A percentile compares a stretch with the other conserved stretches of the same genome.
phyloP scores from a whole-genome alignment of 2,797 vertebrate species.

The Oryzias dopingdopingensis region DNA sequence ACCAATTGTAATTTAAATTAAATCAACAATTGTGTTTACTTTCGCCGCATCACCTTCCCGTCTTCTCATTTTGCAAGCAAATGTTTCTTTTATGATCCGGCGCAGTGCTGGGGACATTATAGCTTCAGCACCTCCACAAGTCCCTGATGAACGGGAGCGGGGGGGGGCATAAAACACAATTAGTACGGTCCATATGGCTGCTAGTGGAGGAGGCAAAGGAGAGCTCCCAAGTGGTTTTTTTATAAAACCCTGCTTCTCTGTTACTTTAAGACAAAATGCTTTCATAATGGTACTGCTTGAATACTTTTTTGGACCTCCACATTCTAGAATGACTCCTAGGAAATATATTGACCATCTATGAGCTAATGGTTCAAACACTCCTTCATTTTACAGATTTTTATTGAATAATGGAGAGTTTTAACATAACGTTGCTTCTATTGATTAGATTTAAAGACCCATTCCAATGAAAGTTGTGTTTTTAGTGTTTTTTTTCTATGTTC shows the following conservation, averaged over 20 bases:
- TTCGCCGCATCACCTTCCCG: conserved; percentile 74
- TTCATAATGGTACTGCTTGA: conserved; percentile 62
- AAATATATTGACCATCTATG: conserved; percentile 58
- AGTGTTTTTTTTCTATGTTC: no score
- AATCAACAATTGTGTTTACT: conserved; percentile 81
- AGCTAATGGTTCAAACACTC: conserved; percentile 61
- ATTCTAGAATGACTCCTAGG: conserved; percentile 36
- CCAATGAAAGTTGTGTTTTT: no score
- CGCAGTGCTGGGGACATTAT: conserved; percentile 74
- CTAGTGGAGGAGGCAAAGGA: conserved; percentile 64
- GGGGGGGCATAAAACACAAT: conserved; percentile 79
- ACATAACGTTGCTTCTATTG: conserved; percentile 69
- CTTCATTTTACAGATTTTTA: conserved; percentile 68
- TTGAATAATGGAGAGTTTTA: conserved; percentile 63
- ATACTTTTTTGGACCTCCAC: conserved; percentile 39
- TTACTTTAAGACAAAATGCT: conserved; percentile 75
- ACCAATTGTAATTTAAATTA: conserved; percentile 71
- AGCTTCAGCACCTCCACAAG: conserved; percentile 74
- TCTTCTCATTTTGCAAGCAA: conserved; percentile 71
- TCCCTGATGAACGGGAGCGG: conserved; percentile 74
- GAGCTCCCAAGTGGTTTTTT: conserved; percentile 59
- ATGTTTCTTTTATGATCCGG: conserved; percentile 82
- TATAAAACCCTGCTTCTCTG: conserved; percentile 59
- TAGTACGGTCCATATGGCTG: conserved; percentile 77
- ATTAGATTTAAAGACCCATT: conserved; percentile 28